phyloP scores from a whole-genome alignment of 2,888 invertebrate genomes.

The Melieria omissa region DNA sequence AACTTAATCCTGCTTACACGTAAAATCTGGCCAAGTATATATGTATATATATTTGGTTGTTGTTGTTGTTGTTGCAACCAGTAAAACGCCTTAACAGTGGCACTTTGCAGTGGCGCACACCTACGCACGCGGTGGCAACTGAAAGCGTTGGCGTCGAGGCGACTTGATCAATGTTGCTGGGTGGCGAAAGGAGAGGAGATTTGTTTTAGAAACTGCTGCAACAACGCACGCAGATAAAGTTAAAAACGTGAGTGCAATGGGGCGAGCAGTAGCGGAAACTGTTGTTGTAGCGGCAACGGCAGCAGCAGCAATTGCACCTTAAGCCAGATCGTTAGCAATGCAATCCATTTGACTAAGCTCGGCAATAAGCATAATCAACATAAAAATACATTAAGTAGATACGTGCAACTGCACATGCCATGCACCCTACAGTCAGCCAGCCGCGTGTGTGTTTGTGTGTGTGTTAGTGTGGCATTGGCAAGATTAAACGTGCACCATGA shows the following conservation, averaged over 20 bases:
- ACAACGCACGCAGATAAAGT: neutral
- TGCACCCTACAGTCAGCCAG: neutral
- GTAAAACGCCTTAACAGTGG: too few relatives aligned
- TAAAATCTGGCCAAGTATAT: constrained; percentile 20
- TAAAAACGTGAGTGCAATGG: neutral
- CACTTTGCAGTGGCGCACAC: too few relatives aligned
- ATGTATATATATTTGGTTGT: neutral
- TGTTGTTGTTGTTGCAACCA: neutral
- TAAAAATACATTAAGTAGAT: constrained; percentile 33
- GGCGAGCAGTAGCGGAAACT: neutral
- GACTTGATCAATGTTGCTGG: neutral
- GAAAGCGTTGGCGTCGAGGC: neutral
- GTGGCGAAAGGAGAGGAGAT: constrained; percentile 2
- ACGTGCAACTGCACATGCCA: constrained; percentile 4
- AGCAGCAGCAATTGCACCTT: constrained; percentile 32
- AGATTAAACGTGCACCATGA: constrained; percentile 35
- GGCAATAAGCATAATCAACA: constrained; percentile 53
- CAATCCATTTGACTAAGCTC: constrained; percentile 50
- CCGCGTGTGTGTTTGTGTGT: neutral
- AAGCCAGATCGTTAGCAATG: constrained; percentile 42
- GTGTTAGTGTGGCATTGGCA: constrained; percentile 16
- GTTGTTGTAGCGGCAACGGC: neutral
- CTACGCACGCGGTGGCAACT: neutral
- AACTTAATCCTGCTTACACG: constrained; percentile 27
- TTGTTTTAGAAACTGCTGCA: constrained; percentile 14